Evolutionary conservation across 2,113 vertebrate species (phyloP).

Genomic region (Forbesichthys agassizii): DNA sequence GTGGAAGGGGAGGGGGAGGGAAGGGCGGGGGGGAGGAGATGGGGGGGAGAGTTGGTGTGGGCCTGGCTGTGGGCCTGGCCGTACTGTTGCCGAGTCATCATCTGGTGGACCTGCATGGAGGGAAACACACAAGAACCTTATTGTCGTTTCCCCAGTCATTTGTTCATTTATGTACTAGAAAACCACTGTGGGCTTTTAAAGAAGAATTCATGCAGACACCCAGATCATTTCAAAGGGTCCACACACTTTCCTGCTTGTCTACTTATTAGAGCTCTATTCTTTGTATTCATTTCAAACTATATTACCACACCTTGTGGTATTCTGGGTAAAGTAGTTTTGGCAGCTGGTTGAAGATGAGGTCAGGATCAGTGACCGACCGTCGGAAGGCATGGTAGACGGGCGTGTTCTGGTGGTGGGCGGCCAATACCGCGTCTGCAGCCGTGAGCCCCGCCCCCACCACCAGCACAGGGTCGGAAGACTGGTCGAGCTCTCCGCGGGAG

Average conservation of each 20-base stretch:
- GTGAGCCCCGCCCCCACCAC: constrained; percentile 81
- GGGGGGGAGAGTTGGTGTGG: not conserved
- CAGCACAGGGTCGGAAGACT: constrained; percentile 71
- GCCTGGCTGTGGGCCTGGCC: not conserved
- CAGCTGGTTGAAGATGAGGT: constrained; percentile 81
- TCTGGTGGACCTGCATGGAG: constrained; percentile 73
- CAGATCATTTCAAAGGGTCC: too few relatives aligned
- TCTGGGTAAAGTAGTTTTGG: constrained; percentile 82
- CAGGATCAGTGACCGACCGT: constrained; percentile 68
- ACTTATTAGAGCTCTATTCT: too few relatives aligned
- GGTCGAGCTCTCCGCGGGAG: constrained; percentile 61
- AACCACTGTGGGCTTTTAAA: too few relatives aligned
- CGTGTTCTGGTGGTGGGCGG: constrained; percentile 74
- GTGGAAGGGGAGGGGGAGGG: not conserved
- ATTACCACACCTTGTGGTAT: constrained; percentile 78
- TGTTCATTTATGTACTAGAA: too few relatives aligned
- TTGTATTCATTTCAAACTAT: not conserved
- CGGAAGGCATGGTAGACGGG: constrained; percentile 79
- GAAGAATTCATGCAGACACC: too few relatives aligned
- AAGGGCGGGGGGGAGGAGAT: not conserved
- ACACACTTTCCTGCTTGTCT: too few relatives aligned
- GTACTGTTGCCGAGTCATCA: constrained; percentile 81
- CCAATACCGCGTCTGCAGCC: constrained; percentile 76
- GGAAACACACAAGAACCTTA: not conserved
- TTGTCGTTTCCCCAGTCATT: too few relatives aligned